A percentile compares a stretch with the other conserved stretches of the same genome.
Conservation (phyloP, 2,797 vertebrate genomes). For the Labroides dimidiatus region DNA sequence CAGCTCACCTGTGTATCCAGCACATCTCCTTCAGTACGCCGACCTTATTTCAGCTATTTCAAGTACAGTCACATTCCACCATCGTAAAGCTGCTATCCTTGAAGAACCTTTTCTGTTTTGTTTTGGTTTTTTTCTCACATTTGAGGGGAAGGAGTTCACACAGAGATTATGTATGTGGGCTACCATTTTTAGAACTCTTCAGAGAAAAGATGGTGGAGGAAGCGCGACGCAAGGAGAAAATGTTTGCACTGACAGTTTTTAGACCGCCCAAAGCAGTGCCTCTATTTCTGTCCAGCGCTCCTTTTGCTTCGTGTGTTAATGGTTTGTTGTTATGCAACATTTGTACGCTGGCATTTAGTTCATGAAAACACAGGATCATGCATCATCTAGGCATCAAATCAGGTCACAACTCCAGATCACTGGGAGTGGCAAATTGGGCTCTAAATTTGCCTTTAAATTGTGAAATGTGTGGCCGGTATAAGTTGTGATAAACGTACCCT, state of each 20-base stretch:
- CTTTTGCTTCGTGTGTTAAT: no score
- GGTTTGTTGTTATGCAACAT: no score
- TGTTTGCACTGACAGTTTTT: constrained; percentile 12
- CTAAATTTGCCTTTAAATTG: no score
- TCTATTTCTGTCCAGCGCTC: constrained; percentile 6
- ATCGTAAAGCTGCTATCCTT: constrained; percentile 49
- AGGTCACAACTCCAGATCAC: no score
- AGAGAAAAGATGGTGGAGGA: constrained; percentile 15
- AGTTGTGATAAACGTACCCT: no score
- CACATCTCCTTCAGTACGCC: constrained; percentile 40
- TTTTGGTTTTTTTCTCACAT: constrained; percentile 33
- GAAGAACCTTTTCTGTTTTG: constrained; percentile 42
- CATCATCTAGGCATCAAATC: no score
- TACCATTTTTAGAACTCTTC: constrained; percentile 41
- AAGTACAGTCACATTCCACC: constrained; percentile 38
- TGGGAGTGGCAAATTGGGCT: no score
- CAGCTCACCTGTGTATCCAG: constrained; percentile 25
- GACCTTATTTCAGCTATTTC: constrained; percentile 52
- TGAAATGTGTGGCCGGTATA: no score
- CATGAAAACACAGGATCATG: no score
- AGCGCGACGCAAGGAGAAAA: not conserved
- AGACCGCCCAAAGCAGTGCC: constrained; percentile 22
- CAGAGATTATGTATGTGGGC: constrained; percentile 56
- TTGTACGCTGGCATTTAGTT: no score
- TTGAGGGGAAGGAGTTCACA: constrained; percentile 46